Percentiles rank a stretch among this genome's conserved stretches.
phyloP scores from a whole-genome alignment of 53 echinoderm and acorn worm genomes.

The Echinometra lucunter region DNA sequence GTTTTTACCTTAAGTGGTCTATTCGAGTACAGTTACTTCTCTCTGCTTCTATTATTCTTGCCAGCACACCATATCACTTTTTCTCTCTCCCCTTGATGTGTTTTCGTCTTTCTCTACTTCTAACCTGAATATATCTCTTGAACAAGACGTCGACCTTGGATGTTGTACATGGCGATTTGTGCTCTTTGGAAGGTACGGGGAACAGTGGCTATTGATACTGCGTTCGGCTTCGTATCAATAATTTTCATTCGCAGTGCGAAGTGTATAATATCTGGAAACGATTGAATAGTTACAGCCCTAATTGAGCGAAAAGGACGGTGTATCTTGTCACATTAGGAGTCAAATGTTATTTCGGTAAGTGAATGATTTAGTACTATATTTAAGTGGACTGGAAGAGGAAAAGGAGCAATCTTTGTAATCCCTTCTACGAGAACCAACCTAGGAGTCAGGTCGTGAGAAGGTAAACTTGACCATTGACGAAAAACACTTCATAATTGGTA shows the following conservation, averaged over 20 bases:
- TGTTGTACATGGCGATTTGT: not conserved
- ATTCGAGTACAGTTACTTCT: constrained; percentile 9
- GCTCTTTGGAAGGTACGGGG: not conserved
- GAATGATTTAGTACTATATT: not conserved
- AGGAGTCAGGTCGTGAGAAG: not conserved
- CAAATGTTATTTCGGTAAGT: not conserved
- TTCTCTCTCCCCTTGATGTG: not conserved
- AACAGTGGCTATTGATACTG: not conserved
- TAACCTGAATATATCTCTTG: not conserved
- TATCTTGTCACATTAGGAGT: not conserved
- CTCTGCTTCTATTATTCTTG: not conserved
- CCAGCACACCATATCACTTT: not conserved
- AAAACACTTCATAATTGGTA: not conserved
- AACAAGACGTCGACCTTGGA: constrained; percentile 25
- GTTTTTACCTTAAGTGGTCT: not conserved
- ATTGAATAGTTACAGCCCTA: not conserved
- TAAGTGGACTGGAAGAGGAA: not conserved
- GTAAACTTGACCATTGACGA: not conserved
- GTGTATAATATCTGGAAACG: not conserved
- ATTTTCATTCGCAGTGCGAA: not conserved
- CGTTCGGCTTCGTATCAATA: not conserved
- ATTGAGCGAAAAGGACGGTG: not conserved
- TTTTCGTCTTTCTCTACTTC: not conserved
- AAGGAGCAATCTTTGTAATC: not conserved
- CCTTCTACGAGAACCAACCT: not conserved